Evolutionary conservation across 2,113 vertebrate species (phyloP).

Genomic region (Colistium nudipinnis): DNA sequence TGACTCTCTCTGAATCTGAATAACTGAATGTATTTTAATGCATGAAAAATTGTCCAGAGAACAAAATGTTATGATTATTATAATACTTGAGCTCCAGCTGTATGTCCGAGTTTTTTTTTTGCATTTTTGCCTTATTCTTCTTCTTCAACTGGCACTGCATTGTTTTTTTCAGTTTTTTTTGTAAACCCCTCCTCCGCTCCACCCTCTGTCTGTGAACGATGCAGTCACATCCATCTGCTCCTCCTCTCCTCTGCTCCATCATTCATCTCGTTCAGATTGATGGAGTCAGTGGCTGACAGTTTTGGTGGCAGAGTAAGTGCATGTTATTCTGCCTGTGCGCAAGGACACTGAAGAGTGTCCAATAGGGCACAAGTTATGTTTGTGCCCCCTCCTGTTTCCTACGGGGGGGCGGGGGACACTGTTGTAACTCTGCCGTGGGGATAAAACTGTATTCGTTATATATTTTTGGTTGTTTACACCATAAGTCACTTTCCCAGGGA

Average conservation of each 20-base stretch:
- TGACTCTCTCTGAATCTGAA: constrained; percentile 17
- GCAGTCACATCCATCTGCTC: background rate
- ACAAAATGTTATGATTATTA: no score
- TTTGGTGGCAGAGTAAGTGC: background rate
- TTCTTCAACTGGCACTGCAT: no score
- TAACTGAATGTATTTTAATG: background rate
- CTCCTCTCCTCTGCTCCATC: background rate
- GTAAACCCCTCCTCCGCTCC: background rate
- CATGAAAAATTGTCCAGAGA: background rate
- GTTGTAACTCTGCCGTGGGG: background rate
- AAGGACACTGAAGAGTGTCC: no score
- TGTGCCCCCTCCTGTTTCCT: background rate
- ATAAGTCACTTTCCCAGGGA: background rate
- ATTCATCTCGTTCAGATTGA: no score
- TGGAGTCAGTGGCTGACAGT: background rate
- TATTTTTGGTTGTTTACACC: background rate
- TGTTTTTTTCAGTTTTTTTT: no score
- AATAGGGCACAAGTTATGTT: no score
- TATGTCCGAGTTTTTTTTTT: no score
- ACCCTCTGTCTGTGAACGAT: background rate
- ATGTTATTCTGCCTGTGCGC: background rate
- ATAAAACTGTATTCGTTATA: constrained; percentile 10
- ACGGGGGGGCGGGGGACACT: background rate
- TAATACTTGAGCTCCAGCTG: no score
- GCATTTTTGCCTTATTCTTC: no score